A percentile compares a stretch with the other conserved stretches of the same genome.
These are phyloP conservation scores for Lasioglossum morio DNA, from an alignment of 2,888 invertebrate species.

Conservation along the genomic window DNA sequence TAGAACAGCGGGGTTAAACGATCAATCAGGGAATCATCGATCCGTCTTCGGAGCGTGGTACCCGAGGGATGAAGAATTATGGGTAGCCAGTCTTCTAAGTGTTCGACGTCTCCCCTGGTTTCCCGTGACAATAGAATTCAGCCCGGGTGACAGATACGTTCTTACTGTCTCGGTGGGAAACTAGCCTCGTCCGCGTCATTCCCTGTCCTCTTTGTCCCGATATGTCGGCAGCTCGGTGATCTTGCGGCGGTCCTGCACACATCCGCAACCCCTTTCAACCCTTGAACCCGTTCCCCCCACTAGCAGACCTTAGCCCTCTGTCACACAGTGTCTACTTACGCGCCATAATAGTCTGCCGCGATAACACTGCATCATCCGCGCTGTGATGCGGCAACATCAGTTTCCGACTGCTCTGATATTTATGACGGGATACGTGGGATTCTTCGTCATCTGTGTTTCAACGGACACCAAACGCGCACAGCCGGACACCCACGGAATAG, in stretches of 20 bases:
- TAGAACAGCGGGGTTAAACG: neutral
- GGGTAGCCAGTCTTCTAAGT: slow-evolving; percentile 23
- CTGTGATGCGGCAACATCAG: neutral
- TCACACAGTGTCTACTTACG: slow-evolving; percentile 22
- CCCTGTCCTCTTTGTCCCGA: neutral
- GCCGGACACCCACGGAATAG: slow-evolving; percentile 32
- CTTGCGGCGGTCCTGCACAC: neutral
- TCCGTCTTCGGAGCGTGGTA: neutral
- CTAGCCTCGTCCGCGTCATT: slow-evolving; percentile 25
- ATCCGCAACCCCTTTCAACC: slow-evolving; percentile 7
- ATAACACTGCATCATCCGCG: slow-evolving; percentile 12
- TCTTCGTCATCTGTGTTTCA: slow-evolving; percentile 41
- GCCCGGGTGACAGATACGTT: slow-evolving; percentile 26
- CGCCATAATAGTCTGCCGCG: neutral
- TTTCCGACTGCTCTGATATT: slow-evolving; percentile 31
- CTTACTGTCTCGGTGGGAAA: slow-evolving; percentile 19
- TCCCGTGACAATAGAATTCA: slow-evolving; percentile 27
- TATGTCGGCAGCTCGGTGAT: slow-evolving; percentile 6
- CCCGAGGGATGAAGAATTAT: slow-evolving; percentile 35
- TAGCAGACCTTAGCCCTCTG: slow-evolving; percentile 14
- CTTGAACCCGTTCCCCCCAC: neutral
- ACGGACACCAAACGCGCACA: neutral
- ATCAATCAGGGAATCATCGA: slow-evolving; percentile 40
- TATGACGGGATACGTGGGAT: slow-evolving; percentile 25
- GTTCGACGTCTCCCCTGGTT: slow-evolving; percentile 21